These are phyloP conservation scores for Tenthredo livida DNA, from an alignment of 2,888 invertebrate species.

Conservation along the genomic window DNA sequence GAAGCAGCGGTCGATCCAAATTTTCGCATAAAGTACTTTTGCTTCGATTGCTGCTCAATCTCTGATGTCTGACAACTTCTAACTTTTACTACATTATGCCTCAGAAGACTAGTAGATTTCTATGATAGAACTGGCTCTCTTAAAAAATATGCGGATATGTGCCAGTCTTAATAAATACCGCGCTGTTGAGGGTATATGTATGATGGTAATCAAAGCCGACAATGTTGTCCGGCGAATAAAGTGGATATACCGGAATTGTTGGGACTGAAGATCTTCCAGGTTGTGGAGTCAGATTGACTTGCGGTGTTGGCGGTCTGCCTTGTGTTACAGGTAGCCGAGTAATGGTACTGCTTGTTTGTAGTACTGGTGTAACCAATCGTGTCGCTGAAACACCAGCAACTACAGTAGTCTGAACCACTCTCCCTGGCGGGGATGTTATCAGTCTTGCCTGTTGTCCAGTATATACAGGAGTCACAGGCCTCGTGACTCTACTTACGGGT, in stretches of 20 bases:
- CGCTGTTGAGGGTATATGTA: neutral
- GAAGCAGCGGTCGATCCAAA: too few relatives aligned
- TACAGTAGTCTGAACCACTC: conserved; percentile 74
- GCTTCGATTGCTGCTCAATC: neutral
- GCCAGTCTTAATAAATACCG: neutral
- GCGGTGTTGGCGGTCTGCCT: conserved; percentile 69
- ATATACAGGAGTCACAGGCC: conserved; percentile 64
- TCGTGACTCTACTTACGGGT: conserved; percentile 70
- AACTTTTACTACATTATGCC: neutral
- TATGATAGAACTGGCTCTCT: neutral
- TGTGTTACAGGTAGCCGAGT: conserved; percentile 72
- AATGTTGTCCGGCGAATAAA: neutral
- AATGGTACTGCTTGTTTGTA: conserved; percentile 70
- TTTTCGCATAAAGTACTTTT: neutral
- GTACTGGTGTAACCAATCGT: conserved; percentile 73
- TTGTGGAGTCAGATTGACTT: conserved; percentile 70
- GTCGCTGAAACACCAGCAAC: conserved; percentile 72
- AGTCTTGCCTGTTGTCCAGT: conserved; percentile 68
- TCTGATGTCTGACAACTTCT: neutral
- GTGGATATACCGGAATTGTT: conserved; percentile 69
- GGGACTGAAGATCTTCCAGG: conserved; percentile 69
- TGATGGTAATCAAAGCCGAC: neutral
- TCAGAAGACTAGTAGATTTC: neutral
- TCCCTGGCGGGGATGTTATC: conserved; percentile 70
- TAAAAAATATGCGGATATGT: neutral